These are phyloP conservation scores for Alloscopus bannaensis DNA, from an alignment of 2,888 invertebrate species.

Conservation along the genomic window DNA sequence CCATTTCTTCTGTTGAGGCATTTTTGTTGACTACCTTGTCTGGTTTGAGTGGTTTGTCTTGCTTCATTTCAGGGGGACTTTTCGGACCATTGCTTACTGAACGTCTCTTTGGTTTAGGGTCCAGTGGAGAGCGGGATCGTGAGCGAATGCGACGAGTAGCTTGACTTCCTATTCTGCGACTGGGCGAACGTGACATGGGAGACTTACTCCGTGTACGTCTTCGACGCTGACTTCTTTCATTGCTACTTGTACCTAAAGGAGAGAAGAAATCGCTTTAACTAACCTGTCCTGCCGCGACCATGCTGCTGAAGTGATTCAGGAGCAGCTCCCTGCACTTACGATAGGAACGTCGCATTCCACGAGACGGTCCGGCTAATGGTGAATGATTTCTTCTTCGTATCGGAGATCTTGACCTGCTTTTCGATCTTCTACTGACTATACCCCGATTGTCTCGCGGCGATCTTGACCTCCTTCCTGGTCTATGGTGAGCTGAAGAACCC, in stretches of 20 bases:
- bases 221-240: conserved; percentile 37
- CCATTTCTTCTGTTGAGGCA: conserved; percentile 29
- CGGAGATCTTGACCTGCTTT: conserved; percentile 45
- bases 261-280: neutral
- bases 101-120: neutral
- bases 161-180: conserved; percentile 25
- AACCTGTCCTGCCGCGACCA: too few relatives aligned
- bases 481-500: conserved; percentile 30
- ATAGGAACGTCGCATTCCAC: conserved; percentile 35
- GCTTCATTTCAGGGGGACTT: conserved; percentile 14
- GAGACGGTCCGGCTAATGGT: conserved; percentile 1
- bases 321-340: conserved; percentile 26
- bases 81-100: conserved; percentile 34
- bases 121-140: conserved; percentile 28
- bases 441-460: conserved; percentile 31
- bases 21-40: neutral
- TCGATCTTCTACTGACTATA: conserved; percentile 32
- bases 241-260: conserved; percentile 46
- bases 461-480: conserved; percentile 30
- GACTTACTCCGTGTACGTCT: conserved; percentile 46
- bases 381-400: conserved; percentile 44
- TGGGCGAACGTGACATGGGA: conserved; percentile 22
- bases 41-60: conserved; percentile 31
- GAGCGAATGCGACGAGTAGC: conserved; percentile 28
- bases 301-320: too few relatives aligned